Evolutionary conservation across 2,797 vertebrate species (phyloP), one percentile per base, ranked within the genome.

Genomic region (Poeciliopsis gracilis): DNA sequence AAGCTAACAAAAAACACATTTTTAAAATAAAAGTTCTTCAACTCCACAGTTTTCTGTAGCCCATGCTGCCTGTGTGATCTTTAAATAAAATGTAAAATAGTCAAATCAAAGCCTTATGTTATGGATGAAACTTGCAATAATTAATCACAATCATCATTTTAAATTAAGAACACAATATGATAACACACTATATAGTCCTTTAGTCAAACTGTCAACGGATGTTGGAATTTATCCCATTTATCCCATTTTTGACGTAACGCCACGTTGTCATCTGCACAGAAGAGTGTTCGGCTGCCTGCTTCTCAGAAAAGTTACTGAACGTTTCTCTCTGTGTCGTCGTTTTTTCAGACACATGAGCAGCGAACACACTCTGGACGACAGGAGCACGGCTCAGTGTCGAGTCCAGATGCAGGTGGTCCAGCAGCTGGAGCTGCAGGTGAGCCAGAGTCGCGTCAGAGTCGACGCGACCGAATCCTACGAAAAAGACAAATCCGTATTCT

Each of bases 361-460:
- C 72, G 97, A 98, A 79, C 98, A 99, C 67, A 96, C 95, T 0
- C 93, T 99, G 96, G 97, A 98, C 72, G 97, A 98, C 95, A 95
- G 97, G 79, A 98, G 96, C 84, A 97, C 97, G 10, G 97, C 97
- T 28, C 98, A 99, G 91, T 99, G 97, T 90, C 95, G 97, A 85
- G 97, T 98, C 84, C 98, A 99, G 94, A 97, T 97, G 97, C 97
- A 98, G 88, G 97, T 99, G 91, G 97, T 98, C 79, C 97, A 97
- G 86, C 98, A 98, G 82, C 95, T 99, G 81, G 96, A 98, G 91
- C 96, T 97, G 89, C 97, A 98, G 97, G 98, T 99, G 36, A 10
- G 94, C 6, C 28, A 0, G 1, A 81, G 9, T 5, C 72, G 43
- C 2, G 16, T 9, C 18, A 20, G 57, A 59, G 2, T 15, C 2